These are phyloP conservation scores for Drosophila paranaensis DNA, from an alignment of 2,888 invertebrate genomes.

Conservation along the genomic window DNA sequence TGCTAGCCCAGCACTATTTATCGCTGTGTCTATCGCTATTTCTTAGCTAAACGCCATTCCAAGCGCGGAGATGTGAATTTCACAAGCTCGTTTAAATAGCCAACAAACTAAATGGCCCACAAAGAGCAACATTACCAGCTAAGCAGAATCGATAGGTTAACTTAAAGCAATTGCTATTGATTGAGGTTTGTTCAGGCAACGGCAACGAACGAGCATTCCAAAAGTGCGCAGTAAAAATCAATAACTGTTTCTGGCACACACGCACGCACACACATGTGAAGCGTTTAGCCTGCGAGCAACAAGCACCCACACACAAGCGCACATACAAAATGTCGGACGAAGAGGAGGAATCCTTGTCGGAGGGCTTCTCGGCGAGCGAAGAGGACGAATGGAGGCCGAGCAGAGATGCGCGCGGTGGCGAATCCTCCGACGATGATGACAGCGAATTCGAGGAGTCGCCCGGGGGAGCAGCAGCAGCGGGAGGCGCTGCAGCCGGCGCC, in stretches of 20 bases:
- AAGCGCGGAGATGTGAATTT: slow-evolving; percentile 72
- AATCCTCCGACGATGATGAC: slow-evolving; percentile 83
- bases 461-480: slow-evolving; percentile 34
- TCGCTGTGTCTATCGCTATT: slow-evolving; percentile 37
- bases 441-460: slow-evolving; percentile 79
- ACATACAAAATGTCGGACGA: slow-evolving; percentile 79
- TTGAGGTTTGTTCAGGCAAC: neutral
- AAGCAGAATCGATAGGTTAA: neutral
- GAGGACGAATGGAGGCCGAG: slow-evolving; percentile 84
- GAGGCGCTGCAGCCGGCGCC: slow-evolving; percentile 25
- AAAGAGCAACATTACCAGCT: neutral
- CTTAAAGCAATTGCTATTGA: neutral
- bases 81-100: slow-evolving; percentile 56
- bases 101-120: too few relatives aligned
- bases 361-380: slow-evolving; percentile 84
- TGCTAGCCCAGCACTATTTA: slow-evolving; percentile 4
- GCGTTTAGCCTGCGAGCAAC: slow-evolving; percentile 67
- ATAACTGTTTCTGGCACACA: slow-evolving; percentile 70
- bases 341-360: slow-evolving; percentile 81
- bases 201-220: slow-evolving; percentile 10
- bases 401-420: slow-evolving; percentile 75
- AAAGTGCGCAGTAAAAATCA: slow-evolving; percentile 78
- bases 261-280: slow-evolving; percentile 55
- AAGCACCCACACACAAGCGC: slow-evolving; percentile 74
- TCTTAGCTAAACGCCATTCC: slow-evolving; percentile 36